These are phyloP conservation scores for Apostichopus japonicus DNA, from an alignment of 35 echinoderm and acorn worm species.

Conservation along the genomic window DNA sequence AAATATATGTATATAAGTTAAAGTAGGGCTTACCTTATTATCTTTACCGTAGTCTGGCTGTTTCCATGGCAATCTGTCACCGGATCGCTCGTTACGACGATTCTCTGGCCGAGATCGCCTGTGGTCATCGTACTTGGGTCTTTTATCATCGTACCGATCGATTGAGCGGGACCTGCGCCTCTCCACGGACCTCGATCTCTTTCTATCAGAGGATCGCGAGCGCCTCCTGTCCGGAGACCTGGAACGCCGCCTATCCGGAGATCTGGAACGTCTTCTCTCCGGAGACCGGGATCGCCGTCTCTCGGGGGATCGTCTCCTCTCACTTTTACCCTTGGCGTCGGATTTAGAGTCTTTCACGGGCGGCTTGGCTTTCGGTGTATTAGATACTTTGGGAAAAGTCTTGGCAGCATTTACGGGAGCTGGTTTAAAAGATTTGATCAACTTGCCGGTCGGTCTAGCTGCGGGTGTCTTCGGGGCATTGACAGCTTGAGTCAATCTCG, in stretches of 20 bases:
- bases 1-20: background rate
- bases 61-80: constrained; percentile 17
- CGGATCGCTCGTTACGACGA: background rate
- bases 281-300: background rate
- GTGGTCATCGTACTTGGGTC: background rate
- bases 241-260: constrained; percentile 18
- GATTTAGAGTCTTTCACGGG: background rate
- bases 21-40: constrained; percentile 8
- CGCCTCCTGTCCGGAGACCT: constrained; percentile 24
- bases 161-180: background rate
- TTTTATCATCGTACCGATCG: constrained; percentile 14
- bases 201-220: background rate
- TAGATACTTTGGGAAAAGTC: background rate
- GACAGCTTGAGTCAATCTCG: background rate
- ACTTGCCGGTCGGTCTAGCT: background rate
- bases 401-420: background rate
- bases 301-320: background rate
- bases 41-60: constrained; percentile 21
- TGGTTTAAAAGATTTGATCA: background rate
- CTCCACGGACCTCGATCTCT: background rate
- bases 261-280: background rate
- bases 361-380: background rate
- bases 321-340: background rate
- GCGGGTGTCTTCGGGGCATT: background rate
- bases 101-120: constrained; percentile 6